A percentile compares a stretch with the other conserved stretches of the same genome.
phyloP scores from a whole-genome alignment of 2,888 invertebrate genomes.

The Acanthosepion pharaonis region DNA sequence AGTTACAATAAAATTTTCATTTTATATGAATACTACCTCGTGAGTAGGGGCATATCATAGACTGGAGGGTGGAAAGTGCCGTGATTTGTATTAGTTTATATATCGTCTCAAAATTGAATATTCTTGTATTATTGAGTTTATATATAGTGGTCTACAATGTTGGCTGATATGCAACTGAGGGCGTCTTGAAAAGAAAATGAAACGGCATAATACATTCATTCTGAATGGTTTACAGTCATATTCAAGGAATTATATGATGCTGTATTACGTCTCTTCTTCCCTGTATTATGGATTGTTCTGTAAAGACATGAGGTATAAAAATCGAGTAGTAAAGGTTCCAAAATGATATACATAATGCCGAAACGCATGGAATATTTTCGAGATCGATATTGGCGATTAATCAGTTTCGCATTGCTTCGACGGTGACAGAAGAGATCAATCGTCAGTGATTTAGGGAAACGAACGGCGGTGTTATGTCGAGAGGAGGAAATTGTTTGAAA shows the following conservation, averaged over 20 bases:
- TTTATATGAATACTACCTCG: no score
- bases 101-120: no score
- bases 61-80: no score
- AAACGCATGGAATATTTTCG: not conserved
- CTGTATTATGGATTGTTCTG: not conserved
- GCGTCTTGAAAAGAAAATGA: not conserved
- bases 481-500: not conserved
- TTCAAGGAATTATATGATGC: not conserved
- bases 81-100: no score
- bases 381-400: not conserved
- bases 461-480: not conserved
- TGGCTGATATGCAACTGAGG: no score
- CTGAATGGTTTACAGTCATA: not conserved
- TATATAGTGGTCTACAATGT: no score
- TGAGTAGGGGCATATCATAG: no score
- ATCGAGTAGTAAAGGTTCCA: not conserved
- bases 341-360: not conserved
- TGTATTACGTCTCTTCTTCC: not conserved
- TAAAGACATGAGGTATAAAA: not conserved
- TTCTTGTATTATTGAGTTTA: no score
- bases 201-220: not conserved
- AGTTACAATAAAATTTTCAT: no score
- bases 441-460: not conserved
- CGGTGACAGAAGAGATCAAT: not conserved
- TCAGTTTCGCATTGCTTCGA: not conserved